Conservation (phyloP, 2,113 vertebrate genomes). For the Pampusana beccarii region DNA sequence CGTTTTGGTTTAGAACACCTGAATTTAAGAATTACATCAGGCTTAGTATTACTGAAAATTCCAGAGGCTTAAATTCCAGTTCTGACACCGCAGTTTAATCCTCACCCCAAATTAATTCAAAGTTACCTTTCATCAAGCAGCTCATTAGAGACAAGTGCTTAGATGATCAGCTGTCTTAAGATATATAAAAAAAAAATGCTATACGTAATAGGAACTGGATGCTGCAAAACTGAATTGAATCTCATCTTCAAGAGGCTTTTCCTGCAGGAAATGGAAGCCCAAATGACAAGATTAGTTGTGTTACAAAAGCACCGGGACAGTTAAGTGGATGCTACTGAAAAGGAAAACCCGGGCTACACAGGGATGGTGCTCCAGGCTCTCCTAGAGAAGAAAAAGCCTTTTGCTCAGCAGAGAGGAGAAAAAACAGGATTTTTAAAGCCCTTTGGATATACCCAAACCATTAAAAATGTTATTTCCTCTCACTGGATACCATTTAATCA, state of each 20-base stretch:
- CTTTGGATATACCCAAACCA: neutral
- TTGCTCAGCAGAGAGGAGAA: neutral
- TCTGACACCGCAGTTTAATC: neutral
- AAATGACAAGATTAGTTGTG: neutral
- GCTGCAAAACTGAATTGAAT: neutral
- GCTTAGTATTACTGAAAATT: neutral
- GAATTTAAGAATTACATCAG: neutral
- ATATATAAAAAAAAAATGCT: neutral
- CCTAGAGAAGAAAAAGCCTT: neutral
- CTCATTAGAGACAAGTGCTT: neutral
- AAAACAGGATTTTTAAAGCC: neutral
- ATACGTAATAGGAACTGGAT: neutral
- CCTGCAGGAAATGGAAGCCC: neutral
- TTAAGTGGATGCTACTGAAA: neutral
- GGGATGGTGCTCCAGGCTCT: neutral
- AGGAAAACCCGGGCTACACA: neutral
- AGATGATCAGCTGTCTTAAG: neutral
- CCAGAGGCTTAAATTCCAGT: neutral
- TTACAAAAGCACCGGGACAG: neutral
- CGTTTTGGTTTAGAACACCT: neutral
- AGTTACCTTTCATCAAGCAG: neutral
- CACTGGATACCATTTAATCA: neutral
- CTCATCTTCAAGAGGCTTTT: neutral
- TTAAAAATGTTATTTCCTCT: neutral
- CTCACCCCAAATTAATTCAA: neutral